Base-by-base conservation (phyloP, 2,888 invertebrate species). In the Aelia acuminata region DNA sequence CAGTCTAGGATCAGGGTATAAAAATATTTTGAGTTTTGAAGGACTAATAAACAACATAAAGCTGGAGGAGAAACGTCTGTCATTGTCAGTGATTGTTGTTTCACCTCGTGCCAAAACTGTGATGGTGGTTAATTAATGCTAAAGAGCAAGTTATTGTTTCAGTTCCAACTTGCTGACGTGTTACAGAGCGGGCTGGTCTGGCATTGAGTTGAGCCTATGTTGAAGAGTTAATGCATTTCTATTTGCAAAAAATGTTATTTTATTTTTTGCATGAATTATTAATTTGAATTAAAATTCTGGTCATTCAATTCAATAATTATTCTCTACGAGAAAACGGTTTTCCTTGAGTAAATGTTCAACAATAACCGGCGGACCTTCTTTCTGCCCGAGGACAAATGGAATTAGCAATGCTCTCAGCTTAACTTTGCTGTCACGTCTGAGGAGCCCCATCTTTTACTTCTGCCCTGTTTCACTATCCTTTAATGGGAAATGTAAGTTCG, bases 81-180 rank as follows among this genome's bases (percentile, higher is more conserved):
- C 63, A 70, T 35, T 70, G 63, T 8, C 63, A 35, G 63, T 20
- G 63, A 70, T 35, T 70, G 63, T 70, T 70, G 7, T 70, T 70
- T 70, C 20, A 70, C 63, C 31, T 70, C 63, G 57, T 13, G 57
- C 57, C 57, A 35, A 35, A 70, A 31, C 13, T 70, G 31, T 31
- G 63, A 35, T 70, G 63, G 63, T 63, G 26, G 63, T 70, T 70
- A 70, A 35, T 35, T 70, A 70, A 35, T 70, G 31, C 20, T 70
- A 18, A 70, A 70, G 63, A 70, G 63, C 63, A 13, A 70, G 63
- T 70, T 70, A 70, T 70, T 70, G 63, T 70, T 70, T 31, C 7
- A 70, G 35, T 70, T 70, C 18, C 7, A 70, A 35, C 31, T 31
- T 70, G 63, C 63, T 70, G 63, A 70, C 63, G 63, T 70, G 5